A percentile compares a stretch with the other conserved stretches of the same genome.
Conservation (phyloP, 2,113 vertebrate genomes). For the Rhinoderma darwinii region DNA sequence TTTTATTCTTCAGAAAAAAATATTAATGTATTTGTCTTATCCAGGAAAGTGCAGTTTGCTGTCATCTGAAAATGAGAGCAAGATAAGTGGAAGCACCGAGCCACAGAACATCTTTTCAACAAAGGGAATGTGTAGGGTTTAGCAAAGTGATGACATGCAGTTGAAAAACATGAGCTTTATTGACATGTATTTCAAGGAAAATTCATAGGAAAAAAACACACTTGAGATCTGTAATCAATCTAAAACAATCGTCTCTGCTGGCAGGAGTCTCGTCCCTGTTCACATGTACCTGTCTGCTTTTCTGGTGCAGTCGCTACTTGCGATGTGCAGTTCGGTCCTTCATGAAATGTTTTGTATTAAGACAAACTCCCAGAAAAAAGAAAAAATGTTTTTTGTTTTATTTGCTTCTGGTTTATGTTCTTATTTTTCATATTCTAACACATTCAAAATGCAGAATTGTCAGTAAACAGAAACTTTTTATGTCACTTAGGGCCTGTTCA, state of each 20-base stretch:
- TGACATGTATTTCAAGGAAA: slow-evolving; percentile 12
- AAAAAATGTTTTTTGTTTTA: background rate
- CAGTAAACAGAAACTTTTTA: too few species aligned
- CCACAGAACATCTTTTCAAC: slow-evolving; percentile 27
- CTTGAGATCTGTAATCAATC: background rate
- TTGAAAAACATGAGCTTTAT: slow-evolving; percentile 15
- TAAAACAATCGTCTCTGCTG: background rate
- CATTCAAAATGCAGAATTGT: background rate
- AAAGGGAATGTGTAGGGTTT: slow-evolving; percentile 40
- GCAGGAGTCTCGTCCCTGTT: background rate
- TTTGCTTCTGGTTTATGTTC: background rate
- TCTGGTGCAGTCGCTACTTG: background rate
- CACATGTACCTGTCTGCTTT: background rate
- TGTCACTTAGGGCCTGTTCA: too few species aligned
- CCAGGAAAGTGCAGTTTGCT: slow-evolving; percentile 55
- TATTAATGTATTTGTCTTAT: slow-evolving; percentile 51
- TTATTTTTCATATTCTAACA: background rate
- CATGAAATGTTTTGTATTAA: background rate
- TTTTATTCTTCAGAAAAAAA: slow-evolving; percentile 27
- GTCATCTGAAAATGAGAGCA: slow-evolving; percentile 53
- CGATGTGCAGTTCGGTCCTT: background rate
- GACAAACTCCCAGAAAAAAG: background rate
- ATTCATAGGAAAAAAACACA: background rate
- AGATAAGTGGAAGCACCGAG: slow-evolving; percentile 39
- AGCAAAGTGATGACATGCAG: slow-evolving; percentile 16